phyloP scores from a whole-genome alignment of 2,797 vertebrate species.

The Artibeus lituratus region DNA sequence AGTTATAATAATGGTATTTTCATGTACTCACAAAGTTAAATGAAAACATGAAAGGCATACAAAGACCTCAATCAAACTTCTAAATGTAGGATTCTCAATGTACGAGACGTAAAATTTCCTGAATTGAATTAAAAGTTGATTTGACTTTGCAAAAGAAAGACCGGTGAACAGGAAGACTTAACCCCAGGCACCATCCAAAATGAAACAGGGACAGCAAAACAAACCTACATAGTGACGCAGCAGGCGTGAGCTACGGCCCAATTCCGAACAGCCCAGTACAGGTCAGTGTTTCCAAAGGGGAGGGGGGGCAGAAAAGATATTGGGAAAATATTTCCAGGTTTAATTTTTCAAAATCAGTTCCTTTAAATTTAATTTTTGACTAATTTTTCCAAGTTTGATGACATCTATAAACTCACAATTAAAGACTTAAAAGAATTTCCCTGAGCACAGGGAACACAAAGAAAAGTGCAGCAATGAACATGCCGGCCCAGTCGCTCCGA shows the following conservation, averaged over 20 bases:
- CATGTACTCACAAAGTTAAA: not conserved
- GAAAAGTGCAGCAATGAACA: not conserved
- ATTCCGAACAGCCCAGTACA: not conserved
- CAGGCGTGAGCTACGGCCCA: fast-evolving
- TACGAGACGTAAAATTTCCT: not conserved
- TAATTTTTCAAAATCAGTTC: not conserved
- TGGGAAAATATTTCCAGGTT: not conserved
- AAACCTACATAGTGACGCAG: no score
- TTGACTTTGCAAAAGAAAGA: not conserved
- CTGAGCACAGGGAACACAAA: not conserved
- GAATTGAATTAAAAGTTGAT: not conserved
- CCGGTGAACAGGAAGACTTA: not conserved
- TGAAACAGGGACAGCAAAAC: not conserved
- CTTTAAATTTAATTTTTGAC: not conserved
- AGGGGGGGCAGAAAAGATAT: not conserved
- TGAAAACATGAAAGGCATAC: not conserved
- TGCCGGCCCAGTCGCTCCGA: not conserved
- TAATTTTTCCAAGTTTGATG: not conserved
- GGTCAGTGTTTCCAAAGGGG: fast-evolving
- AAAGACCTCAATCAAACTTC: not conserved
- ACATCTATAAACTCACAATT: not conserved
- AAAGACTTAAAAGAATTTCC: not conserved
- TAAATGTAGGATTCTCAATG: not conserved
- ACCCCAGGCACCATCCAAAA: not conserved
- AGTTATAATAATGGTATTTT: not conserved